Evolutionary conservation across 1,140 invertebrate genomes (phyloP), one percentile per base, ranked within the genome.

Genomic region (Papilio polytes): DNA sequence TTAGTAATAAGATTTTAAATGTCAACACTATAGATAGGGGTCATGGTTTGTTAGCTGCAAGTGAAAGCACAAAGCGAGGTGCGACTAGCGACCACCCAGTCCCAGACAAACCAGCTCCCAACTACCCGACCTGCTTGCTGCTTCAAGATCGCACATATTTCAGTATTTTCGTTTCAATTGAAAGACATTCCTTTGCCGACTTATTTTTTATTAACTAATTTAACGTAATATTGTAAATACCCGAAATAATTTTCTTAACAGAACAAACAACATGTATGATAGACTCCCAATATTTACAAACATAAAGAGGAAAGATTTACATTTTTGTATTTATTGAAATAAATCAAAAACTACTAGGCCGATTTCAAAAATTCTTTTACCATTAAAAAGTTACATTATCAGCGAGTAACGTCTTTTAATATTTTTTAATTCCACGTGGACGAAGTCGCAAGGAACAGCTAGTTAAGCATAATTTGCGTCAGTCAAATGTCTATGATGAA

Each of bases 31-130:
- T 78, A 66, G 20, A 44, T 56, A 63, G 15, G 56, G 77, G 8
- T 63, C 77, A 44, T 56, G 56, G 74, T 76, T 63, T 59, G 51
- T 78, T 78, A 44, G 53, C 77, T 78, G 77, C 77, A 78, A 78
- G 77, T 78, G 77, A 78, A 78, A 78, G 77, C 53, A 78, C 41
- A 78, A 78, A 78, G 77, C 56, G 31, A 41, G 59, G 10, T 56
- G 53, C 48, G 48, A 51, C 53, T 51, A 18, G 51, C 77, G 77
- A 78, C 77, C 77, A 78, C 77, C 77, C 77, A 78, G 56, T 66
- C 26, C 77, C 77, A 78, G 56, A 78, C 26, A 78, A 78, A 78
- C 77, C 53, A 78, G 77, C 76, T 63, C 22, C 74, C 74, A 2
- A 20, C 31, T 31, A 20, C 74, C 18, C 74, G 59, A 78, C 77